Base-by-base conservation (phyloP, 92 coral and sea anemone species). In the Epizoanthus rinbou region DNA sequence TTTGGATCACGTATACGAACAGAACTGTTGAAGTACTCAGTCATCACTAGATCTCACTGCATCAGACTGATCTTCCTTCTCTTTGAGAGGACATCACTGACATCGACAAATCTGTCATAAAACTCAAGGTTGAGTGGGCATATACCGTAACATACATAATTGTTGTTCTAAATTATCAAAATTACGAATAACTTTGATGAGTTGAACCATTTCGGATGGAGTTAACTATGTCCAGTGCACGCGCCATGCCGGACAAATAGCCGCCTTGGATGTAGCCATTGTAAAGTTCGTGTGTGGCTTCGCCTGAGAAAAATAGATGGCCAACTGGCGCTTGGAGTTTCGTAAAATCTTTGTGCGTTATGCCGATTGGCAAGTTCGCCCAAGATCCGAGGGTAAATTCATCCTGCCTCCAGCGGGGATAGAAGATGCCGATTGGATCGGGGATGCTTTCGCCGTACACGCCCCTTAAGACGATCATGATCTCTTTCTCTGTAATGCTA, bases 231-330 rank as follows among this genome's bases (percentile, higher is more conserved):
- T 89, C 88, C 23, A 74, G 35, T 1, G 92, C 98, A 4, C 92
- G 82, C 5, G 83, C 76, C 5, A 85, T 82, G 4, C 98, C 98
- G 16, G 91, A 81, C 16, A 89, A 50, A 64, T 94, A 94, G 0
- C 89, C 98, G 0, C 98, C 98, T 50, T 94, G 98, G 8, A 94
- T 91, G 33, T 82, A 92, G 5, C 98, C 98, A 76, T 92, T 88
- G 68, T 94, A 94, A 83, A 89, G 74, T 83, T 94, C 98, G 79
- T 90, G 86, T 2, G 95, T 94, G 16, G 95, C 98, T 25, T 94
- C 98, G 3, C 98, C 98, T 41, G 95, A 80, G 63, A 91, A 94
- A 73, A 85, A 94, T 57, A 94, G 53, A 6, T 72, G 74, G 39
- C 84, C 86, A 25, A 90, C 92, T 22, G 90, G 88, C 5, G 72